These are phyloP conservation scores for Polyommatus icarus DNA, from an alignment of 2,888 invertebrate genomes.

Conservation along the genomic window DNA sequence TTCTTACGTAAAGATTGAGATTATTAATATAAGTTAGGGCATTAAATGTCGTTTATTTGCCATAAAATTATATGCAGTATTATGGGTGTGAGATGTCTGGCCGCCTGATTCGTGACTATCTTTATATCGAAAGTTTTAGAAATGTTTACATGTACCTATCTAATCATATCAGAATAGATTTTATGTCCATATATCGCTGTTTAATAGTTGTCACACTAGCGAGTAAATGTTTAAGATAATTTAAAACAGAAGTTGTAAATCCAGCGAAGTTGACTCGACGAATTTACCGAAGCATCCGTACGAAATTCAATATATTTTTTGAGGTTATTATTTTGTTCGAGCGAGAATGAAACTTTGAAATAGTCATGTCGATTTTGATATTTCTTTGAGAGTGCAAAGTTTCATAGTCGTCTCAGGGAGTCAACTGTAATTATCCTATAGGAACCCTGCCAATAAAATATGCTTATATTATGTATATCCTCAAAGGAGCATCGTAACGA, in stretches of 20 bases:
- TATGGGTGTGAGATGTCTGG: constrained; percentile 56
- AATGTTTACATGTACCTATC: constrained; percentile 59
- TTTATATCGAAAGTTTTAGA: constrained; percentile 57
- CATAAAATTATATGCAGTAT: constrained; percentile 54
- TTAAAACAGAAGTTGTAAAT: neutral
- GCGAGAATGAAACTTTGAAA: constrained; percentile 13
- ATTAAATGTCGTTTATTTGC: constrained; percentile 66
- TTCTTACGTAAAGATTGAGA: constrained; percentile 52
- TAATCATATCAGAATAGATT: constrained; percentile 60
- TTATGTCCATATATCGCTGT: constrained; percentile 46
- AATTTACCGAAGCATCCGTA: neutral
- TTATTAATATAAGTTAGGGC: constrained; percentile 70
- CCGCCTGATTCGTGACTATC: constrained; percentile 53
- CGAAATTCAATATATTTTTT: constrained; percentile 23
- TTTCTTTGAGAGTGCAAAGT: neutral
- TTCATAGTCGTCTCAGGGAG: neutral
- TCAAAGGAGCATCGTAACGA: constrained; percentile 26
- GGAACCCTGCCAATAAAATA: constrained; percentile 15
- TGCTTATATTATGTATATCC: constrained; percentile 20
- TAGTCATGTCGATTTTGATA: neutral
- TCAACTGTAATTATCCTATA: neutral
- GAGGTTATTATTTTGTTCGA: constrained; percentile 16
- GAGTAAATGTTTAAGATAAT: constrained; percentile 25
- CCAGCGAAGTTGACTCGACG: constrained; percentile 8
- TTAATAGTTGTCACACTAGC: constrained; percentile 44